Percentiles rank a stretch among this genome's conserved stretches.
These are phyloP conservation scores for Elysia chlorotica DNA, from an alignment of 1,140 invertebrate species.

Conservation along the genomic window DNA sequence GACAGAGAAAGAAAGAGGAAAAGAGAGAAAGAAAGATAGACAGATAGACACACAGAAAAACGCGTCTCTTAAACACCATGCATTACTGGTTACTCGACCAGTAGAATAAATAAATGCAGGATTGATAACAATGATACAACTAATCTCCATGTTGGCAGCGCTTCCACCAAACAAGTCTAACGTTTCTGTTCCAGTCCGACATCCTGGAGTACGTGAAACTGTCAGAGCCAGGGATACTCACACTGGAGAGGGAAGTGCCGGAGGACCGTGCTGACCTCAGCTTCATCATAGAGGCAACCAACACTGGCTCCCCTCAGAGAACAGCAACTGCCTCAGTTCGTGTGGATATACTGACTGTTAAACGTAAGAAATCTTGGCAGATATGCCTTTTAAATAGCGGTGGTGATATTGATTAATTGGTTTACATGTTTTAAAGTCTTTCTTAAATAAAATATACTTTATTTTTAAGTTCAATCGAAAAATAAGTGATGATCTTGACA, in stretches of 20 bases:
- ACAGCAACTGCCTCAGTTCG: conserved; percentile 23
- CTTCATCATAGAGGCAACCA: conserved; percentile 29
- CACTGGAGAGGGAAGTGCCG: conserved; percentile 16
- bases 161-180: not conserved
- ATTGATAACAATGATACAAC: no score
- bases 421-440: not conserved
- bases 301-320: conserved; percentile 34
- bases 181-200: not conserved
- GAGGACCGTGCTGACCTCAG: conserved; percentile 1
- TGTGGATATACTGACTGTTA: conserved; percentile 27
- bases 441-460: not conserved
- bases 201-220: not conserved
- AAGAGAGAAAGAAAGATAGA: not conserved
- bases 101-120: no score
- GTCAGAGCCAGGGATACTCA: conserved; percentile 12
- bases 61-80: no score
- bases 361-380: conserved; percentile 29
- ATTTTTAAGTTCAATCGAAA: not conserved
- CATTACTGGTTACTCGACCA: no score
- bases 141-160: no score
- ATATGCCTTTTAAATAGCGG: not conserved
- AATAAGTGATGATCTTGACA: not conserved
- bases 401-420: not conserved
- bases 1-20: not conserved
- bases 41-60: not conserved